Evolutionary conservation across 2,113 vertebrate genomes (phyloP).

Genomic region (Phalacrocorax brasilianus): DNA sequence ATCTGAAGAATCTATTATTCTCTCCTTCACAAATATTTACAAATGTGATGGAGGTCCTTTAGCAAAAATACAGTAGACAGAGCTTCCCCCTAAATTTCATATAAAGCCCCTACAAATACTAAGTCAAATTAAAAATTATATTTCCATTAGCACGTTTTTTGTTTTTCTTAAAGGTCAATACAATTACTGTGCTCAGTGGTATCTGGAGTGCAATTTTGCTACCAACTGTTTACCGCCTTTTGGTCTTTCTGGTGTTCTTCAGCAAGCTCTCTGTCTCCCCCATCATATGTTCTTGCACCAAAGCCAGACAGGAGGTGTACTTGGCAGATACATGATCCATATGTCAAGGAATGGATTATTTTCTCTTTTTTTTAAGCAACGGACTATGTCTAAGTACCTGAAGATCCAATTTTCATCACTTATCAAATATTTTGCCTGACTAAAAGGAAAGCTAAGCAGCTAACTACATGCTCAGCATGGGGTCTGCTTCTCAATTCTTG

Average conservation of each 20-base stretch:
- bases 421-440: not conserved
- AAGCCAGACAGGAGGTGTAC: slow-evolving; percentile 12
- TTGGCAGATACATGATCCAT: slow-evolving; percentile 49
- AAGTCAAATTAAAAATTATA: not conserved
- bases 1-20: not conserved
- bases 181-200: not conserved
- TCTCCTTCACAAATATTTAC: not conserved
- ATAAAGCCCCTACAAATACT: not conserved
- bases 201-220: slow-evolving; percentile 25
- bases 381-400: not conserved
- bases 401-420: not conserved
- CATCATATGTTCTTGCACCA: not conserved
- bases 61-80: not conserved
- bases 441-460: not conserved
- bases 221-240: not conserved
- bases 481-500: not conserved
- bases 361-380: not conserved
- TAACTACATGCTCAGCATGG: not conserved
- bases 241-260: slow-evolving; percentile 12
- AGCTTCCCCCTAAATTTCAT: not conserved
- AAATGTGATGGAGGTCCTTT: not conserved
- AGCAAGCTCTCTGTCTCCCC: not conserved
- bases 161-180: slow-evolving; percentile 19
- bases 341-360: not conserved
- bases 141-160: not conserved